Evolutionary conservation across 2,113 vertebrate species (phyloP).

Genomic region (Lucifuga dentata): DNA sequence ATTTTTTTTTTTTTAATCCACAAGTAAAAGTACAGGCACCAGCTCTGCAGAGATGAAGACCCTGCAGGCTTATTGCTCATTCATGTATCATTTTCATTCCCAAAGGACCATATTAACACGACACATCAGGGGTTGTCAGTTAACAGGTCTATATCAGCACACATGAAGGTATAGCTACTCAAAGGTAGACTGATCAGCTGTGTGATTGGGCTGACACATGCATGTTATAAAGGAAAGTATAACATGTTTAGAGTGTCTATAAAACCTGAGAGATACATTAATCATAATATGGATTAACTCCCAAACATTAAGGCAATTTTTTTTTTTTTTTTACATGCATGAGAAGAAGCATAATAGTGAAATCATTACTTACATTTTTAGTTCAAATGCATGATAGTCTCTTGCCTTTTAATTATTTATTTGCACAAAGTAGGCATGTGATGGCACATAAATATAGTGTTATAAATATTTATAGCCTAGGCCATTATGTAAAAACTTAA

Average conservation of each 20-base stretch:
- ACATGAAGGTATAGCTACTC: not conserved
- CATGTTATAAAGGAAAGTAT: no score
- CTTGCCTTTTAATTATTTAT: no score
- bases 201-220: not conserved
- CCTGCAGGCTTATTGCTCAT: constrained; percentile 5
- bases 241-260: not conserved
- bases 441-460: no score
- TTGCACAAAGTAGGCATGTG: no score
- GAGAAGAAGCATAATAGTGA: no score
- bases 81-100: constrained; percentile 24
- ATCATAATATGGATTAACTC: no score
- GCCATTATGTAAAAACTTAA: no score
- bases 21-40: constrained; percentile 7
- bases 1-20: not conserved
- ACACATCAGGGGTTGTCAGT: not conserved
- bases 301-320: no score
- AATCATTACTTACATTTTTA: no score
- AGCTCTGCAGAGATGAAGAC: not conserved
- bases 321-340: no score
- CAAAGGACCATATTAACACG: constrained; percentile 2
- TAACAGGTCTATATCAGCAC: not conserved
- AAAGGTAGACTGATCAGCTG: not conserved
- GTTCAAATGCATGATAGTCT: no score
- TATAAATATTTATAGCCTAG: no score
- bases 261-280: not conserved